Base-by-base conservation (phyloP, 2,888 invertebrate species). In the Portevinia maculata region DNA sequence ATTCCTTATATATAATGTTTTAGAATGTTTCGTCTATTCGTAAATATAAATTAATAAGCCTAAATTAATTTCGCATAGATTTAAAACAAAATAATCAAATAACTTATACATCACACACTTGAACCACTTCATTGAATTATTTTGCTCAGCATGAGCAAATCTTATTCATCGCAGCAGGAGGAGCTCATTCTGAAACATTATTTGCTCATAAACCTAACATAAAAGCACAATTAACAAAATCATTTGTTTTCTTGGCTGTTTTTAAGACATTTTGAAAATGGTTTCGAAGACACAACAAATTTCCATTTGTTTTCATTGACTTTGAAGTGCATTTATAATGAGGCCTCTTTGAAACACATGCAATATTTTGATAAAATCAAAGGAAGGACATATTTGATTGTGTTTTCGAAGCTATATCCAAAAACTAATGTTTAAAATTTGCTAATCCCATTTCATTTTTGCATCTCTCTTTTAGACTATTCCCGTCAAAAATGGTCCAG, bases 401-500 rank as follows among this genome's bases (percentile, higher is more conserved):
- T 24, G 5, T 24, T 24, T 24, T 24, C 24, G 5, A 24, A 24
- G 5, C 24, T 5, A 3, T 24, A 3, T 24, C 24, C 24, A 5
- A 24, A 24, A 24, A 24, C 5, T 5, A 24, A 24, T 24, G 24
- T 41, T 41, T 41, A 39, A n/a, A n/a, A n/a, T 46, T 41, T 41
- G n/a, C 21, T 46, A 1, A 41, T 17, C 15, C 11, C 24, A 28
- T 28, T 8, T 53, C 7, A 8, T 32, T 48, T 53, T 60, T 28
- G 19, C 59, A 34, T 17, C 15, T 30, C 37, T 34, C 15, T 59
- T 41, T 13, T 28, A 81, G 67, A 59, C 53, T 21, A 37, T 60
- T 3, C 37, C 60, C 17, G 53, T 59, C 7, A 76, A 79, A 21
- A 52, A 19, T 17, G 65, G 65, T 21, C 69, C 76, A 1, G 84